Evolutionary conservation across 2,797 vertebrate genomes (phyloP).

Genomic region (Scomberomorus guttatus): DNA sequence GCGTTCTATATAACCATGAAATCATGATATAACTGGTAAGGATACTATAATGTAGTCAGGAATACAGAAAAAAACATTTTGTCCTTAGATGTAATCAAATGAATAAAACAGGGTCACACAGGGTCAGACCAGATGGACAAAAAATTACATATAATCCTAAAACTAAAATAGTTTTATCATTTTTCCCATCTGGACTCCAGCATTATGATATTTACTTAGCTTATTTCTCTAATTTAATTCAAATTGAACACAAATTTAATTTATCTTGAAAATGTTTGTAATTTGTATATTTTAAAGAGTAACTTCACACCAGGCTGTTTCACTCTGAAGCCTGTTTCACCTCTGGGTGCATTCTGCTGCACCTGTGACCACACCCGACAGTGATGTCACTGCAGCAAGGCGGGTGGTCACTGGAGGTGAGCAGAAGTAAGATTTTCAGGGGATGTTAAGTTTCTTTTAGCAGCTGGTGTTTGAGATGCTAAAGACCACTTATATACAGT

Average conservation of each 20-base stretch:
- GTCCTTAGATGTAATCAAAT: conserved; percentile 13
- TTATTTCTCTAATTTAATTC: conserved; percentile 6
- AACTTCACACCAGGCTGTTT: too few relatives aligned
- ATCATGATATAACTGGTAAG: conserved; percentile 33
- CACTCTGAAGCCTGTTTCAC: too few relatives aligned
- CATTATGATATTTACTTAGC: background rate
- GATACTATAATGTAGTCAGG: conserved; percentile 20
- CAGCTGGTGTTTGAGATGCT: background rate
- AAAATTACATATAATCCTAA: background rate
- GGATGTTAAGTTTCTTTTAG: too few relatives aligned
- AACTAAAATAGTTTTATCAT: background rate
- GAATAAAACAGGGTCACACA: background rate
- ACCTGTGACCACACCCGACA: too few relatives aligned
- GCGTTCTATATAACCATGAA: conserved; percentile 49
- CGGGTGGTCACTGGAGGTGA: too few relatives aligned
- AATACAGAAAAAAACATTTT: background rate
- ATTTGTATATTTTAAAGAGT: background rate
- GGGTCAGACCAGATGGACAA: too few relatives aligned
- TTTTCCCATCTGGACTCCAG: background rate
- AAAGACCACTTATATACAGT: background rate
- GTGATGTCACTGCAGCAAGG: too few relatives aligned
- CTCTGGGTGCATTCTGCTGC: too few relatives aligned
- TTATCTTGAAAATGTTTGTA: background rate
- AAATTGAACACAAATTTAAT: background rate
- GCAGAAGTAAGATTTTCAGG: too few relatives aligned